Conservation (phyloP, 1,140 invertebrate species). For the Uloborus diversus region DNA sequence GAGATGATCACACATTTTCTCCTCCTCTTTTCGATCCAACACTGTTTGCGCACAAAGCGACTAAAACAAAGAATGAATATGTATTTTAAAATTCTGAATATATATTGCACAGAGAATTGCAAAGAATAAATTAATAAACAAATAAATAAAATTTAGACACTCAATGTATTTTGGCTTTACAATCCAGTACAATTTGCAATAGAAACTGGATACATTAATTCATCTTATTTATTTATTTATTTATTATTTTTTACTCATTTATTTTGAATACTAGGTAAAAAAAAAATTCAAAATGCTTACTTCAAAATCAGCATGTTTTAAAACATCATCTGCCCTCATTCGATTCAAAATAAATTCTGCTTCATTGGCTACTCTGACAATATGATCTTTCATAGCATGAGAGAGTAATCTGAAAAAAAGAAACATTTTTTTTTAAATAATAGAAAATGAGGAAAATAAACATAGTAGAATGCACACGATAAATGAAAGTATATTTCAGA, state of each 20-base stretch:
- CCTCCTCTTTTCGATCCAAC: conserved; percentile 90
- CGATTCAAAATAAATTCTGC: conserved; percentile 99
- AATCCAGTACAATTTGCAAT: too few relatives aligned
- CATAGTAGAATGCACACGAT: background rate
- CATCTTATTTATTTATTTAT: too few relatives aligned
- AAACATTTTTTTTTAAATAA: background rate
- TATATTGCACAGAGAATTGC: too few relatives aligned
- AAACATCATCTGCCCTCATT: conserved; percentile 98
- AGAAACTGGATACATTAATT: too few relatives aligned
- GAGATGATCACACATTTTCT: conserved; percentile 95
- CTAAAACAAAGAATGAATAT: conserved; percentile 67
- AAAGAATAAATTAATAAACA: background rate
- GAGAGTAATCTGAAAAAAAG: conserved; percentile 78
- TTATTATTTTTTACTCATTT: conserved; percentile 15
- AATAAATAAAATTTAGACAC: background rate
- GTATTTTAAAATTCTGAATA: background rate
- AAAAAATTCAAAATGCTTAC: conserved; percentile 71
- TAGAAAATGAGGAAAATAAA: background rate
- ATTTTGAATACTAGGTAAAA: too few relatives aligned
- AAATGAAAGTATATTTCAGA: background rate
- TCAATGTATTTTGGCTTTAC: background rate
- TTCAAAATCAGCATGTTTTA: conserved; percentile 99
- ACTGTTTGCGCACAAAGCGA: conserved; percentile 91
- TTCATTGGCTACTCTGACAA: conserved; percentile 99
- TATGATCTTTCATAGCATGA: conserved; percentile 99